Evolutionary conservation across 2,797 vertebrate species (phyloP).

Genomic region (Gymnocypris eckloni): DNA sequence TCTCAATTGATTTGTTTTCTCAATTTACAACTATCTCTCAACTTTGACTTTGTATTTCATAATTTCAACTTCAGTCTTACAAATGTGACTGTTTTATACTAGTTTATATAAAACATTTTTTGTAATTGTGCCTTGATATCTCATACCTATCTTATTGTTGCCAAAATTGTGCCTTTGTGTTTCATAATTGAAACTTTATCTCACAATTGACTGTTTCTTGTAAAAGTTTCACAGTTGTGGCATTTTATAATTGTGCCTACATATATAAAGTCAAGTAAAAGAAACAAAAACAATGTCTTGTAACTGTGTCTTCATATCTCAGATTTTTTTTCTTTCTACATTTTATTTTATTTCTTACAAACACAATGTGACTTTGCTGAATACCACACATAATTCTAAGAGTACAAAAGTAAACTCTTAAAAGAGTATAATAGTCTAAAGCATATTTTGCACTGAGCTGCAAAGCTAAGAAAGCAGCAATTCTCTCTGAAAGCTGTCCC

Average conservation of each 20-base stretch:
- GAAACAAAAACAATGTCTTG: background rate
- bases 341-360: background rate
- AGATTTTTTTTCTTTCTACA: background rate
- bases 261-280: too few relatives aligned
- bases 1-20: background rate
- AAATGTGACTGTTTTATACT: background rate
- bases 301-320: background rate
- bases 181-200: background rate
- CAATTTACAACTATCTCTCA: background rate
- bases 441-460: background rate
- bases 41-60: background rate
- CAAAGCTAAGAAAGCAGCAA: background rate
- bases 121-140: background rate
- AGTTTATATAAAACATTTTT: background rate
- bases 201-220: background rate
- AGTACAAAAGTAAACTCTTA: background rate
- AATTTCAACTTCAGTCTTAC: background rate
- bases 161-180: background rate
- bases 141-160: background rate
- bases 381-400: background rate
- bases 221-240: background rate
- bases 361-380: background rate
- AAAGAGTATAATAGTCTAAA: background rate
- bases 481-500: conserved; percentile 30
- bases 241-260: background rate